Evolutionary conservation across 2,888 invertebrate genomes (phyloP).

Genomic region (Abscondita cerata): DNA sequence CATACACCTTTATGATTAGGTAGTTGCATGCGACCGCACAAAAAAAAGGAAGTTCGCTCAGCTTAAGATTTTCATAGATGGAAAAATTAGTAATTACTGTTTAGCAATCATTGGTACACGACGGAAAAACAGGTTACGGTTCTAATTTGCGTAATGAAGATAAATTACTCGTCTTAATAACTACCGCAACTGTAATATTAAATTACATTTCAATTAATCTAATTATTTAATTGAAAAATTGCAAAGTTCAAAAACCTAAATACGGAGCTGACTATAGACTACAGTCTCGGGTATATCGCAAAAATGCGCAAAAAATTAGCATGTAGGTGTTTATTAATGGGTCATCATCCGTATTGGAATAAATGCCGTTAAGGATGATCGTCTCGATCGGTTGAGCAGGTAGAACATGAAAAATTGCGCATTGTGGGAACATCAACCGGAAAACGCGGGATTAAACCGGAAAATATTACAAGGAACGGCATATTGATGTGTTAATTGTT

Average conservation of each 20-base stretch:
- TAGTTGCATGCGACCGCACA: not conserved
- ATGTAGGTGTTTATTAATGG: not conserved
- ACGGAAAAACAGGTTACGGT: too few species aligned
- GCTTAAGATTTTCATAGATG: too few species aligned
- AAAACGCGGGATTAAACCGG: slow-evolving; percentile 17
- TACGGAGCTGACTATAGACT: not conserved
- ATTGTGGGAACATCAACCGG: slow-evolving; percentile 19
- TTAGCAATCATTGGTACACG: too few species aligned
- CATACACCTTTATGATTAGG: not conserved
- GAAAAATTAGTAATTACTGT: too few species aligned
- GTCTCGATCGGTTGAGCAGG: too few species aligned
- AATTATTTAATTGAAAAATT: not conserved
- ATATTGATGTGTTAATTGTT: slow-evolving; percentile 24
- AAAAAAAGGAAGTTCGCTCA: too few species aligned
- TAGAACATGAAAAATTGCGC: not conserved
- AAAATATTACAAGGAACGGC: slow-evolving; percentile 19
- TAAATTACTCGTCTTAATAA: too few species aligned
- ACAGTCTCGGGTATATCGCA: not conserved
- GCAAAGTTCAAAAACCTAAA: not conserved
- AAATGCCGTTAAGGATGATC: too few species aligned
- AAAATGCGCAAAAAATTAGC: not conserved
- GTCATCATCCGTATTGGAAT: not conserved
- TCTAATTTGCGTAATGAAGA: too few species aligned
- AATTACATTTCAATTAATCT: slow-evolving; percentile 2
- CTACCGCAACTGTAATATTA: not conserved